Base-by-base conservation (phyloP, 37 sponge, comb jelly and placozoan genomes). In the Oopsacas minuta region DNA sequence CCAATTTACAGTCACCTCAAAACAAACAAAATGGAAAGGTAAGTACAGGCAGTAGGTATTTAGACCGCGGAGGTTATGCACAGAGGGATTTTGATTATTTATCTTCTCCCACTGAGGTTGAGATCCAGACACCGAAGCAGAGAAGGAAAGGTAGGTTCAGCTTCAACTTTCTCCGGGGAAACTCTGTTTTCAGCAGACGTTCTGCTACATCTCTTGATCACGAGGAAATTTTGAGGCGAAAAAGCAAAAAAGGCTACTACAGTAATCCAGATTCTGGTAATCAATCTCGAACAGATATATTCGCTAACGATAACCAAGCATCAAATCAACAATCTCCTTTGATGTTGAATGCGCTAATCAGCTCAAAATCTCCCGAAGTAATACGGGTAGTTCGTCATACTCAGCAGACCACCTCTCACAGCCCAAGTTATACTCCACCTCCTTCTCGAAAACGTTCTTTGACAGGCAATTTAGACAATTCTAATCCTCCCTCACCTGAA, bases 11-110 rank as follows among this genome's bases (percentile, higher is more conserved):
- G 22, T 10, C 75, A 7, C 17, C 12, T 17, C 75, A 20, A 3
- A 10, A 10, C 20, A 61, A 3, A 5, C 12, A 15, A 42, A 10
- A 10, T 61, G 32, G 22, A 5, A 61, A 61, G 28, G 75, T 61
- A 3, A 12, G 30, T 25, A 10, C 3, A 34, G 17, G 17, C 17
- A n/a, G 28, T 25, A n/a, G 28, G 30, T 3, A 61, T 61, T 5
- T 61, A 61, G 75, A 61, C 5, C 22, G 30, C 75, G 32, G 1
- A n/a, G 75, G 75, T 3, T 61, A 61, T n/a, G 28, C 20, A 3
- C 75, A 61, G 30, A 61, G 75, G 28, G 75, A 61, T 61, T 61
- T 61, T 61, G 75, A 61, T 61, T 61, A 32, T 61, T n/a, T 61
- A 61, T 61, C 75, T 12, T 61, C 75, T 61, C 75, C 75, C 7